phyloP scores from a whole-genome alignment of 2,113 vertebrate genomes.

The Panthera tigris region DNA sequence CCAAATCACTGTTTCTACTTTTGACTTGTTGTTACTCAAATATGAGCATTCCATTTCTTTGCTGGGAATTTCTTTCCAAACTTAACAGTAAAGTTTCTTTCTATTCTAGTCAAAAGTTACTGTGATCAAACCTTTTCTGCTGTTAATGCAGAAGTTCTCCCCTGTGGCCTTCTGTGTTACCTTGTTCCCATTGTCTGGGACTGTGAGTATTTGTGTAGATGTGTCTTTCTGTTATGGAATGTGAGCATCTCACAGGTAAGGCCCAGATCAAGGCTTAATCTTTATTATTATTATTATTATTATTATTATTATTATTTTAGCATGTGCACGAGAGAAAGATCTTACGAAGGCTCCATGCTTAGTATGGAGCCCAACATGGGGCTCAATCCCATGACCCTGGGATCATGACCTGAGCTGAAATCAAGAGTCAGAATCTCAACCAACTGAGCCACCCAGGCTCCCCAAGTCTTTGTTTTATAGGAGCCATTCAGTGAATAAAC shows the following conservation, averaged over 20 bases:
- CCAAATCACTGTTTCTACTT: neutral
- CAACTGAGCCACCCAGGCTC: too few species aligned
- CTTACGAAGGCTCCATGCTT: too few species aligned
- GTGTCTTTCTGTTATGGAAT: neutral
- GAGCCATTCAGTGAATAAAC: neutral
- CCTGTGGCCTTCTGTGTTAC: rapidly evolving
- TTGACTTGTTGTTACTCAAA: neutral
- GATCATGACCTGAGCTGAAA: too few species aligned
- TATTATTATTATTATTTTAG: too few species aligned
- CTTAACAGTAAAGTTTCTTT: neutral
- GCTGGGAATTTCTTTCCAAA: neutral
- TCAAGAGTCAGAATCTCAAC: too few species aligned
- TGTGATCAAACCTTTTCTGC: neutral
- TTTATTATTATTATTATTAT: too few species aligned
- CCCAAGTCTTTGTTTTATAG: neutral
- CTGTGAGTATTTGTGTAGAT: neutral
- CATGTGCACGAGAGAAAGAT: too few species aligned
- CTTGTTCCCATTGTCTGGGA: neutral
- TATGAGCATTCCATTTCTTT: neutral
- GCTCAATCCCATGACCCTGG: too few species aligned
- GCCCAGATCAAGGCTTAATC: neutral
- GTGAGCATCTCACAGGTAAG: neutral
- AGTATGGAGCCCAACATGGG: too few species aligned
- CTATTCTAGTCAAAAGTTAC: neutral
- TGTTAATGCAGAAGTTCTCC: neutral